Evolutionary conservation across 2,113 vertebrate genomes (phyloP), one percentile per base, ranked within the genome.

Genomic region (Brachirus orientalis): DNA sequence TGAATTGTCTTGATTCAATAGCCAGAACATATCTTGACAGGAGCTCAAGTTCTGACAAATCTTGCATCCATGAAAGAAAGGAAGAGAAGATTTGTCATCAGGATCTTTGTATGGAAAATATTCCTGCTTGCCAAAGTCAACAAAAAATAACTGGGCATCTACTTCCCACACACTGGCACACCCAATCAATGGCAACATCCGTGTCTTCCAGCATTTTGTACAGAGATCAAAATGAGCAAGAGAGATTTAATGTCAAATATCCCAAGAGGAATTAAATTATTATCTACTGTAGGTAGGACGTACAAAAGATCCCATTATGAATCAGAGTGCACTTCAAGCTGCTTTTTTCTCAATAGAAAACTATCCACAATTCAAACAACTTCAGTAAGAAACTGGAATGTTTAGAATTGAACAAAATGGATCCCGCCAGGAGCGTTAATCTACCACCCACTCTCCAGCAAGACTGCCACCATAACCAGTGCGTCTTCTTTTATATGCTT

Each of bases 401-500:
- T 85, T 89, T 81, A 73, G 82, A 89, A 86, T 80, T 74, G 64
- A 84, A 87, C 86, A 88, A 87, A 90, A 86, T 86, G 77, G 84
- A 82, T 68, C 71, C 81, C 75, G 70, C 78, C 58, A 63, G 70
- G 74, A 85, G 76, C 86, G 86, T 78, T 84, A 87, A 90, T 90
- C 73, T 90, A 89, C 82, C 83, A 85, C 85, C 88, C 90, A 89
- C 86, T 88, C 87, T 79, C 61, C 73, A 81, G 55, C 19, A 66
- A 69, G 62, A 86, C 88, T 79, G 72, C 76, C 75, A 84, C 86
- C 77, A 80, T 79, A 84, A 83, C 86, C 82, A 89, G 80, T 86
- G 79, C 53, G 84, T 89, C 77, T 89, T 92, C 86, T 83, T 89
- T 89, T 85, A 85, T 90, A 84, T 87, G 84, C 85, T 77, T 81